Conservation (phyloP, 2,113 vertebrate species). For the Platichthys flesus region DNA sequence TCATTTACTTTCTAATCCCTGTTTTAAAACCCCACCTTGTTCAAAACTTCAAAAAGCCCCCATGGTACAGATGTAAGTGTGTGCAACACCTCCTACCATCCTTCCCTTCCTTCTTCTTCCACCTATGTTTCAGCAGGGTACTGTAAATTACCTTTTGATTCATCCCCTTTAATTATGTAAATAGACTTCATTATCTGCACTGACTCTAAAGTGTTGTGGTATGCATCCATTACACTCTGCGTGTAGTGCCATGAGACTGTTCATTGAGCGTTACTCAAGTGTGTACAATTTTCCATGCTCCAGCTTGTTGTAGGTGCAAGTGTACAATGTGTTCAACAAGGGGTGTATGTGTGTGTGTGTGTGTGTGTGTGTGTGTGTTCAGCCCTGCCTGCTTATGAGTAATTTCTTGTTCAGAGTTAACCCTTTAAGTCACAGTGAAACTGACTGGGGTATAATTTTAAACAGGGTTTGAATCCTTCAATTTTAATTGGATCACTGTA, state of each 20-base stretch:
- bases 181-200: conserved; percentile 74
- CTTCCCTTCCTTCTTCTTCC: conserved; percentile 8
- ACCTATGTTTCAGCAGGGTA: conserved; percentile 46
- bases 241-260: conserved; percentile 40
- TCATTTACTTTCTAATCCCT: conserved; percentile 62
- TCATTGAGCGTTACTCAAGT: conserved; percentile 55
- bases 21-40: conserved; percentile 57
- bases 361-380: background rate
- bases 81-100: conserved; percentile 33
- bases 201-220: conserved; percentile 67
- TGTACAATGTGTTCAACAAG: conserved; percentile 9
- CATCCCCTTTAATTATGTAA: conserved; percentile 79
- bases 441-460: background rate
- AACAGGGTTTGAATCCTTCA: background rate
- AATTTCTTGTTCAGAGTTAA: background rate
- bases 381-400: background rate
- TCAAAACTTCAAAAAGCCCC: conserved; percentile 49
- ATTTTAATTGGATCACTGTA: background rate
- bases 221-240: conserved; percentile 70
- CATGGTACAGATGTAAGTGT: conserved; percentile 51
- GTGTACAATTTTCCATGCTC: conserved; percentile 43
- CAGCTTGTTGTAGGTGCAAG: conserved; percentile 15
- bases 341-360: too few species aligned
- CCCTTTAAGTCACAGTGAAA: conserved; percentile 2
- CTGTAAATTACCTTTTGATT: conserved; percentile 79